These are phyloP conservation scores for Prosapia bicincta DNA, from an alignment of 2,888 invertebrate genomes.

Conservation along the genomic window DNA sequence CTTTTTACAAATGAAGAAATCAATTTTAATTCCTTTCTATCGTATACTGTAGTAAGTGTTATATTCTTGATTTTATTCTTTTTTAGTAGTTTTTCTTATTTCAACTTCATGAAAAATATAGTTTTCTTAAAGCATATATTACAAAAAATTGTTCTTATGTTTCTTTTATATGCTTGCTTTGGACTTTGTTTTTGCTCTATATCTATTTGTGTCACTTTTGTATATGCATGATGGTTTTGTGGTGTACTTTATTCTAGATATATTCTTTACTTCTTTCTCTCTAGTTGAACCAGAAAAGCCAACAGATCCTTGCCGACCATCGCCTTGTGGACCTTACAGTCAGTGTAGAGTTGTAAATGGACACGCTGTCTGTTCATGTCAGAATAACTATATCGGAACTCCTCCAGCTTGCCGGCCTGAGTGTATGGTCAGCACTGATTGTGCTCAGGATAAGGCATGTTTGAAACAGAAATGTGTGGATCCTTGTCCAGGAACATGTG, in stretches of 20 bases:
- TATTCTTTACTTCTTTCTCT: conserved; percentile 35
- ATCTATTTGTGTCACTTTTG: too few species aligned
- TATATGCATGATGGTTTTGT: conserved; percentile 36
- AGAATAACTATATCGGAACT: conserved; percentile 62
- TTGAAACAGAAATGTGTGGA: conserved; percentile 71
- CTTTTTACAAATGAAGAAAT: too few species aligned
- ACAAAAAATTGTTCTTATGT: too few species aligned
- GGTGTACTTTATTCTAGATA: background rate
- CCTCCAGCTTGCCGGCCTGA: conserved; percentile 75
- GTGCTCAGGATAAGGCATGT: conserved; percentile 66
- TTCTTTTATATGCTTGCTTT: too few species aligned
- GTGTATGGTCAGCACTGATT: conserved; percentile 72
- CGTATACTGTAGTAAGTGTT: too few species aligned
- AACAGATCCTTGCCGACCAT: conserved; percentile 64
- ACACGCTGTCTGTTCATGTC: conserved; percentile 71
- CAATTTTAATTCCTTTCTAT: too few species aligned
- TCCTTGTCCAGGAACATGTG: conserved; percentile 70
- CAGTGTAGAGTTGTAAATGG: conserved; percentile 59
- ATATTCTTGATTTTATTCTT: too few species aligned
- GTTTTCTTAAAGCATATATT: too few species aligned
- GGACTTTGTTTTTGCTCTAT: too few species aligned
- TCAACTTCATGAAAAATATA: too few species aligned
- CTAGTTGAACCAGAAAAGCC: conserved; percentile 47
- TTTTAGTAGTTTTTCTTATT: too few species aligned
- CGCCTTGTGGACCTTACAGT: conserved; percentile 77